Conservation (phyloP, 2,888 invertebrate genomes). For the Druceiella hillmani region DNA sequence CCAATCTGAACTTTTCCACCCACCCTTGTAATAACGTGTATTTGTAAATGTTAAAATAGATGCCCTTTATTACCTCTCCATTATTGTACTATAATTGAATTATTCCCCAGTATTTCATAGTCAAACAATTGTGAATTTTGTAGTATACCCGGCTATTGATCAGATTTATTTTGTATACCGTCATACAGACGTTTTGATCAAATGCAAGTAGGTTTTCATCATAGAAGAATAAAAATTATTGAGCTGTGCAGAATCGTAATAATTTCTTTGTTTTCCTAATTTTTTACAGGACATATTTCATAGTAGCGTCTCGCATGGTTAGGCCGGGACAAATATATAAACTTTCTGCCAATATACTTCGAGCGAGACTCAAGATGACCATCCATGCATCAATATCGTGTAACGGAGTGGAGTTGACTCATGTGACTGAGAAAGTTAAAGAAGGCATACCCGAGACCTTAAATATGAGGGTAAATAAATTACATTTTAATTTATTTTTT, state of each 20-base stretch:
- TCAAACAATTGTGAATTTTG: not conserved
- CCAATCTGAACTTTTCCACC: too few relatives aligned
- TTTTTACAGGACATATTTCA: constrained; percentile 73
- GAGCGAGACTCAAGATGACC: constrained; percentile 72
- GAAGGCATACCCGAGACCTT: constrained; percentile 86
- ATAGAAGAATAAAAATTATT: constrained; percentile 4
- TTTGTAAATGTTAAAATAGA: too few relatives aligned
- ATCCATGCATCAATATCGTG: constrained; percentile 85
- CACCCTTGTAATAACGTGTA: too few relatives aligned
- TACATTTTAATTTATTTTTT: too few relatives aligned
- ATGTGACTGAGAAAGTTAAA: constrained; percentile 74
- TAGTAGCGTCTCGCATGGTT: constrained; percentile 87
- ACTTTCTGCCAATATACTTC: constrained; percentile 78
- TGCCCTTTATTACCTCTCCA: too few relatives aligned
- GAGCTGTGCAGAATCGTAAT: not conserved
- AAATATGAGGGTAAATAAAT: constrained; percentile 75
- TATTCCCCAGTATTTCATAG: too few relatives aligned
- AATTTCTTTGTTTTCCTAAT: constrained; percentile 4
- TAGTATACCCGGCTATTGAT: not conserved
- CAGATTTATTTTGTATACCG: not conserved
- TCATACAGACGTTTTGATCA: not conserved
- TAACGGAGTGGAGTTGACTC: constrained; percentile 85
- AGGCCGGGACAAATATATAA: constrained; percentile 89
- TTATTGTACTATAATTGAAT: too few relatives aligned
- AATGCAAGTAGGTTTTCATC: not conserved